Percentiles rank a stretch among this genome's conserved stretches.
These are phyloP conservation scores for Melopsittacus undulatus DNA, from an alignment of 2,797 vertebrate genomes.

Conservation along the genomic window DNA sequence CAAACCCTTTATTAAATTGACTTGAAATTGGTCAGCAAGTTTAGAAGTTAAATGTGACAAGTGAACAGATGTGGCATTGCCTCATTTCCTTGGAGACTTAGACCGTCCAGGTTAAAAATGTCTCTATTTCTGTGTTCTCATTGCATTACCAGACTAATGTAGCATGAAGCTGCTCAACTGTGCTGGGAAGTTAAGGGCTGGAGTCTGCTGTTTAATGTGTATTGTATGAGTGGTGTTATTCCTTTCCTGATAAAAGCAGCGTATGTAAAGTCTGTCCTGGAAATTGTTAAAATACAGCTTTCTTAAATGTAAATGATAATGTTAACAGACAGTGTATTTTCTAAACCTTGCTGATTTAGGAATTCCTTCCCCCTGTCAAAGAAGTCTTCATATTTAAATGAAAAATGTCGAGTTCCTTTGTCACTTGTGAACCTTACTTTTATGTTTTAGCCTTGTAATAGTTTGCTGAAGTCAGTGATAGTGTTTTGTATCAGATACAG, in stretches of 20 bases:
- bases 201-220: background rate
- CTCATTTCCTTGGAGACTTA: conserved; percentile 42
- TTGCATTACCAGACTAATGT: conserved; percentile 39
- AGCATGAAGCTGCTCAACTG: conserved; percentile 47
- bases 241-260: background rate
- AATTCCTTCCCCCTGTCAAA: background rate
- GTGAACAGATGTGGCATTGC: conserved; percentile 51
- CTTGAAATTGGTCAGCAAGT: background rate
- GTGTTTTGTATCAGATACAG: background rate
- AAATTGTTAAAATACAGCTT: background rate
- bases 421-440: conserved; percentile 1
- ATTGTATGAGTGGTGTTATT: background rate
- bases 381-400: background rate
- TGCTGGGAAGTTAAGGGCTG: background rate
- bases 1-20: background rate
- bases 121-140: conserved; percentile 29
- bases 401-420: background rate
- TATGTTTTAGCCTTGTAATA: background rate
- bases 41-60: conserved; percentile 36
- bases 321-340: background rate
- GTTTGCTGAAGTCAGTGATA: background rate
- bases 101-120: conserved; percentile 41
- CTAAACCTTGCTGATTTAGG: background rate
- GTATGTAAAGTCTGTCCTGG: background rate
- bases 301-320: background rate